These are phyloP conservation scores for Dicranocentrus wangi DNA, from an alignment of 2,888 invertebrate genomes.

Conservation along the genomic window DNA sequence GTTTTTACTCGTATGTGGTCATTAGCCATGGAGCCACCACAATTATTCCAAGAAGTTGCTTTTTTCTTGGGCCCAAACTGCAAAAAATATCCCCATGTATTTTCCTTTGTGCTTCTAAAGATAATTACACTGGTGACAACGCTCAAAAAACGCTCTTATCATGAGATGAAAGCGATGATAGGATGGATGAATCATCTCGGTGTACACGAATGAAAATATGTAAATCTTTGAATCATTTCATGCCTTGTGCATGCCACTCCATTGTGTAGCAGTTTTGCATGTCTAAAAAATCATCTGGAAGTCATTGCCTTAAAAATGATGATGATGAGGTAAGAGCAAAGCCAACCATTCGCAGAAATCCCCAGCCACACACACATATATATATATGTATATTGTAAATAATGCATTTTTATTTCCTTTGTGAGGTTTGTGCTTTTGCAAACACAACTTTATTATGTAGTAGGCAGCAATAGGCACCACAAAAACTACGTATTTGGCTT, in stretches of 20 bases:
- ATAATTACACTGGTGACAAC: conserved; percentile 29
- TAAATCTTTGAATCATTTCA: no score
- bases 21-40: conserved; percentile 44
- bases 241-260: no score
- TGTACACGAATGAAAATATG: no score
- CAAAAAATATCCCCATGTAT: not conserved
- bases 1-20: conserved; percentile 47
- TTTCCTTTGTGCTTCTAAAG: conserved; percentile 1
- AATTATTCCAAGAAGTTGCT: conserved; percentile 41
- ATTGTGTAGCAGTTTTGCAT: conserved; percentile 3
- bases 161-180: not conserved
- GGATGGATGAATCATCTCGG: conserved; percentile 11
- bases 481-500: conserved; percentile 7
- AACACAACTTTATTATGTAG: no score
- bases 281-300: conserved; percentile 45
- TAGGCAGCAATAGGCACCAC: no score
- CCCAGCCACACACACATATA: not conserved
- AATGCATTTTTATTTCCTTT: conserved; percentile 24
- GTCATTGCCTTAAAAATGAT: conserved; percentile 52
- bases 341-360: not conserved
- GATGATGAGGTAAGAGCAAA: not conserved
- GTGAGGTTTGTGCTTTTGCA: not conserved
- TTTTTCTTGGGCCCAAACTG: not conserved
- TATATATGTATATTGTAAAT: no score
- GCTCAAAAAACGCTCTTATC: not conserved